These are phyloP conservation scores for Oeneis ivallda DNA, from an alignment of 2,888 invertebrate species.

Conservation along the genomic window DNA sequence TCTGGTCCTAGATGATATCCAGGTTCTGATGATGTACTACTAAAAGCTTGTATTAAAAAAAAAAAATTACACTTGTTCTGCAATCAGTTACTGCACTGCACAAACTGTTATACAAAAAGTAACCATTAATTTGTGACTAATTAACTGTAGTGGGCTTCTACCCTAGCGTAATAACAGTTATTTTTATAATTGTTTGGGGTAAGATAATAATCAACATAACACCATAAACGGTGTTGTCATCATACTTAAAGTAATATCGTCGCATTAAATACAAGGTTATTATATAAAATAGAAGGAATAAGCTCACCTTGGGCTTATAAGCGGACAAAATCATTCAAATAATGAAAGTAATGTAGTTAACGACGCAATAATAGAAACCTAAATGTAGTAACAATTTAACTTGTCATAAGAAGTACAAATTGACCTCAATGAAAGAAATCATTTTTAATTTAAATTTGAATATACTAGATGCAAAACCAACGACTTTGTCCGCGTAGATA, in stretches of 20 bases:
- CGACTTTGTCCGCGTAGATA: too few species aligned
- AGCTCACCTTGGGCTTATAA: neutral
- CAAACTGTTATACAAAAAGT: neutral
- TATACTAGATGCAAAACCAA: too few species aligned
- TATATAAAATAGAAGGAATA: neutral
- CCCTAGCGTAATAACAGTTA: constrained; percentile 2
- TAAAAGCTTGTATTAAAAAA: too few species aligned
- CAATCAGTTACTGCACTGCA: neutral
- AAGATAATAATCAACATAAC: constrained; percentile 1
- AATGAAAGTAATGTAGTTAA: neutral
- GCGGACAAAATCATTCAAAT: neutral
- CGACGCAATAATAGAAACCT: neutral
- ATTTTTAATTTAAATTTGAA: too few species aligned
- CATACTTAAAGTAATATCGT: constrained; percentile 2
- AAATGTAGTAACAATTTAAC: neutral
- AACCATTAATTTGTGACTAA: neutral
- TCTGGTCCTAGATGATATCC: too few species aligned
- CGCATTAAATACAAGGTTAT: neutral
- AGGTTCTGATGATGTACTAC: too few species aligned
- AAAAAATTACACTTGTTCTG: too few species aligned
- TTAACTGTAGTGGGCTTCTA: neutral
- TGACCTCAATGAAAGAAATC: too few species aligned
- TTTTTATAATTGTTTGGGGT: constrained; percentile 8
- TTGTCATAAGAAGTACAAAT: too few species aligned
- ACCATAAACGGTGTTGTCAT: neutral